A percentile compares a stretch with the other conserved stretches of the same genome.
Evolutionary conservation across 2,797 vertebrate genomes (phyloP).

Genomic region (Brachymystax lenok): DNA sequence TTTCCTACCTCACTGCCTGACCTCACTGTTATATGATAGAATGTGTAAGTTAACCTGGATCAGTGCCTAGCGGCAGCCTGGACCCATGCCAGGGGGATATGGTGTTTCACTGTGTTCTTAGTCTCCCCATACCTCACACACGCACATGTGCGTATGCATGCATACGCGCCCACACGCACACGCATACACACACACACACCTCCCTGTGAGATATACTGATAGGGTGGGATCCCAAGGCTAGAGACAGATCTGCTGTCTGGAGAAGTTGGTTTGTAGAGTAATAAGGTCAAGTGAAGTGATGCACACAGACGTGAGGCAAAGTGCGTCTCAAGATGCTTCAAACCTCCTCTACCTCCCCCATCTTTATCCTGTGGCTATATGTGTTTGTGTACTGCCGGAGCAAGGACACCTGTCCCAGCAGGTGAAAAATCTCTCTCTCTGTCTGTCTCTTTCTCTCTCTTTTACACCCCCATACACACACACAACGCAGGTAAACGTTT

Average conservation of each 20-base stretch:
- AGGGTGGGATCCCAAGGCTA: constrained; percentile 12
- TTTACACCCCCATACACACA: neutral
- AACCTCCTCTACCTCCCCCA: neutral
- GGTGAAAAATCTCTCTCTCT: neutral
- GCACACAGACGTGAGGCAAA: neutral
- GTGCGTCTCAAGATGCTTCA: neutral
- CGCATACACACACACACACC: neutral
- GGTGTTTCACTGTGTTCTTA: constrained; percentile 55
- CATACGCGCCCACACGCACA: neutral
- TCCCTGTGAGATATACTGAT: constrained; percentile 4
- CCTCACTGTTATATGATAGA: constrained; percentile 65
- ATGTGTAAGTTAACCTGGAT: constrained; percentile 67
- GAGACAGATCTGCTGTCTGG: neutral
- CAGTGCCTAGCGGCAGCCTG: constrained; percentile 55
- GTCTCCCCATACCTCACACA: constrained; percentile 29
- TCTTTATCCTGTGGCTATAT: neutral
- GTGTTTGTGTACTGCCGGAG: neutral
- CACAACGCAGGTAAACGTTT: constrained; percentile 31
- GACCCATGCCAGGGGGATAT: constrained; percentile 56
- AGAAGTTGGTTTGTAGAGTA: too few species aligned
- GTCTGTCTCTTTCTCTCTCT: neutral
- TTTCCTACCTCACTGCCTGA: constrained; percentile 58
- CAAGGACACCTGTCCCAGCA: constrained; percentile 2
- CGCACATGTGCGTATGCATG: neutral
- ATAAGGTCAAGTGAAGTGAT: neutral